These are phyloP conservation scores for Drosophila mojavensis DNA, from an alignment of 1,140 invertebrate species.

Conservation along the genomic window DNA sequence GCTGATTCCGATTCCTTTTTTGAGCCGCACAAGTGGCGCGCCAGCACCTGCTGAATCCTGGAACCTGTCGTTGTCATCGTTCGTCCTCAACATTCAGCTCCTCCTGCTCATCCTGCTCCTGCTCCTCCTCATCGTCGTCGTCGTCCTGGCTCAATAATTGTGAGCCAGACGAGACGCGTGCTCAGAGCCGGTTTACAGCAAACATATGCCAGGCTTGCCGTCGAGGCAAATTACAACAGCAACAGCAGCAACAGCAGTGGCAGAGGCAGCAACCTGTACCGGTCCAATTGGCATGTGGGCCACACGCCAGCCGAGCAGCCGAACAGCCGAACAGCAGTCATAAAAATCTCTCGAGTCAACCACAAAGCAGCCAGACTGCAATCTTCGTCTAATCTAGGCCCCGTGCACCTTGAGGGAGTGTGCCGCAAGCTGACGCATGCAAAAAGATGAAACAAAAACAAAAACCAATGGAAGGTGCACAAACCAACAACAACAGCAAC, in stretches of 20 bases:
- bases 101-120: conserved; percentile 5
- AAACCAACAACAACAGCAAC: conserved; percentile 14
- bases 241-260: conserved; percentile 45
- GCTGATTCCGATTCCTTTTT: conserved; percentile 73
- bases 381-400: conserved; percentile 75
- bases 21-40: conserved; percentile 53
- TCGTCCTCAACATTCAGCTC: conserved; percentile 21
- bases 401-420: conserved; percentile 63
- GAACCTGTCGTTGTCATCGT: conserved; percentile 66
- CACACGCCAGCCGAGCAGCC: conserved; percentile 75
- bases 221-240: conserved; percentile 68
- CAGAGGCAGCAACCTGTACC: conserved; percentile 10
- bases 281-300: conserved; percentile 75
- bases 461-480: conserved; percentile 45
- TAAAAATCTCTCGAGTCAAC: conserved; percentile 72
- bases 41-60: conserved; percentile 77
- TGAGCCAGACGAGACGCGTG: conserved; percentile 75
- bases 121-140: conserved; percentile 20
- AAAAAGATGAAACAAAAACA: conserved; percentile 39
- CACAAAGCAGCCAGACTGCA: conserved; percentile 57
- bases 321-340: conserved; percentile 52
- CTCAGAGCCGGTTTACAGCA: conserved; percentile 74
- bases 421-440: conserved; percentile 72
- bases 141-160: conserved; percentile 71
- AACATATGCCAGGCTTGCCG: conserved; percentile 70